phyloP scores from a whole-genome alignment of 2,888 invertebrate species.

The Steinernema scapterisci region DNA sequence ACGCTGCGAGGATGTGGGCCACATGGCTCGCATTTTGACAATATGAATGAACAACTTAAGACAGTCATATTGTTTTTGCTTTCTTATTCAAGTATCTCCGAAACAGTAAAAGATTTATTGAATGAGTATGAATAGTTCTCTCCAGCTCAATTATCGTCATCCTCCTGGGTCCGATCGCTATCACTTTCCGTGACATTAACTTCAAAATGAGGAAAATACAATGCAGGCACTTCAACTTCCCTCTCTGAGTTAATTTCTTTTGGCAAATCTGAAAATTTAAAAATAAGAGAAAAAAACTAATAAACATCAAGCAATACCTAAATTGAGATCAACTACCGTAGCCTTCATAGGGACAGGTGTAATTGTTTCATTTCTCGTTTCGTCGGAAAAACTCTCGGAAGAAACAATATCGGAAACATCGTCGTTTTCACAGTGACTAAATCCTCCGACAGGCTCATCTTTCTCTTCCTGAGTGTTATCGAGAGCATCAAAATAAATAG shows the following conservation, averaged over 20 bases:
- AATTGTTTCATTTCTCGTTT: too few relatives aligned
- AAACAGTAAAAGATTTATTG: too few relatives aligned
- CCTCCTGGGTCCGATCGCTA: neutral
- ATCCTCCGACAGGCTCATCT: neutral
- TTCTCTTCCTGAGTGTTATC: slow-evolving; percentile 4
- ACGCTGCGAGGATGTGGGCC: too few relatives aligned
- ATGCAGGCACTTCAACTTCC: neutral
- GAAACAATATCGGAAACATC: neutral
- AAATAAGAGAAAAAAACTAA: neutral
- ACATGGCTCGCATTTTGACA: too few relatives aligned
- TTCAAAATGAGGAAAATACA: neutral
- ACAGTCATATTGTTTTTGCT: too few relatives aligned
- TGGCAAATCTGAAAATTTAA: neutral
- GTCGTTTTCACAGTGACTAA: neutral
- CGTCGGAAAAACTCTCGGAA: too few relatives aligned
- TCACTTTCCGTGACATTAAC: neutral
- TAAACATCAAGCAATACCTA: neutral
- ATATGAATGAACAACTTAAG: too few relatives aligned
- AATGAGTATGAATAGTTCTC: too few relatives aligned
- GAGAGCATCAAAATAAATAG: neutral
- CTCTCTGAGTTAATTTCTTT: neutral
- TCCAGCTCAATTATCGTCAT: too few relatives aligned
- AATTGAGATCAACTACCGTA: neutral
- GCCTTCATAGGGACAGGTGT: slow-evolving; percentile 16
- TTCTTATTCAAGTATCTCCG: too few relatives aligned